Evolutionary conservation across 2,113 vertebrate species (phyloP).

Genomic region (Laticauda laticaudata): DNA sequence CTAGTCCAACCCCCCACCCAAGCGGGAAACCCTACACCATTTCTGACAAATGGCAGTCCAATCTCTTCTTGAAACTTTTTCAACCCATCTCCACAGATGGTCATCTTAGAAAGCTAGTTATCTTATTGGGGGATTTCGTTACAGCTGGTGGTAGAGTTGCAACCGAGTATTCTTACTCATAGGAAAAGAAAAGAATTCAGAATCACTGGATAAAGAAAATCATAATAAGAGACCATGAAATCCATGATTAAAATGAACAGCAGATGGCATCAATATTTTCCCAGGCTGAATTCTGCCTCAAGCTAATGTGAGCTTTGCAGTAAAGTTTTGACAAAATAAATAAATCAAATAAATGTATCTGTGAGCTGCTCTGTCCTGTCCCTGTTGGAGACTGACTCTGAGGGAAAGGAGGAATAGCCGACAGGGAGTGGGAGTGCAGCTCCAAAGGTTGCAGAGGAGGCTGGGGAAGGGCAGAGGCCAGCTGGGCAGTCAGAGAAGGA

Average conservation of each 20-base stretch:
- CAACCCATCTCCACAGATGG: neutral
- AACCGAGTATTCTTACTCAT: neutral
- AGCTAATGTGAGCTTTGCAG: neutral
- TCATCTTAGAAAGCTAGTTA: neutral
- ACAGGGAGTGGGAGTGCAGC: no score
- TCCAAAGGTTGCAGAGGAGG: no score
- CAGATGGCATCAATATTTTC: neutral
- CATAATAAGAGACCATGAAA: neutral
- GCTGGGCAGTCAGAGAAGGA: no score
- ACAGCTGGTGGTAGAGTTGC: neutral
- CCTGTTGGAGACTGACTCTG: no score
- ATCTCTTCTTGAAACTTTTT: neutral
- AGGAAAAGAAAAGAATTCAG: neutral
- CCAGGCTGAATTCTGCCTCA: neutral
- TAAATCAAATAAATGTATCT: neutral
- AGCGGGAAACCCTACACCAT: no score
- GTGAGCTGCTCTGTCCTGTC: neutral
- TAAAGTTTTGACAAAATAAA: neutral
- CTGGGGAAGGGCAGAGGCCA: no score
- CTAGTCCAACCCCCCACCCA: no score
- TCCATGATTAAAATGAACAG: neutral
- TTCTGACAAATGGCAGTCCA: no score
- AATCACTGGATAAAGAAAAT: neutral
- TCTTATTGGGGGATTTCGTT: neutral
- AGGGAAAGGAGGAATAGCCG: no score